These are phyloP conservation scores for Lethrus apterus DNA, from an alignment of 1,140 invertebrate genomes.

Conservation along the genomic window DNA sequence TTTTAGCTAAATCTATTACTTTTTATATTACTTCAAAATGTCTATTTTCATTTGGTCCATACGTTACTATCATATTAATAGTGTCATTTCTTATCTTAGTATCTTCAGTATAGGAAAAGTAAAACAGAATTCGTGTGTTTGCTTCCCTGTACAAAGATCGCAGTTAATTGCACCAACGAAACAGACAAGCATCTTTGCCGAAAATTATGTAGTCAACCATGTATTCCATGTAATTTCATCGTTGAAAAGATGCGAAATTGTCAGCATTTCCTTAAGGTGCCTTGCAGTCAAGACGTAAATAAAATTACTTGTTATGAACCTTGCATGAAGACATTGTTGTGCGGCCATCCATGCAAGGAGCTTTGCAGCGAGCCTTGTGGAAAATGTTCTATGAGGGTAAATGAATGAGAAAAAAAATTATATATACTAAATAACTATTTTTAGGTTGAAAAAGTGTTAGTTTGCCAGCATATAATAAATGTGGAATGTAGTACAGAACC, in stretches of 20 bases:
- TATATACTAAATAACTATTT: no score
- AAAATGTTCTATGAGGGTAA: conserved; percentile 42
- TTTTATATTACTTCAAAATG: no score
- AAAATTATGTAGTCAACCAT: conserved; percentile 45
- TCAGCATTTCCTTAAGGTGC: conserved; percentile 37
- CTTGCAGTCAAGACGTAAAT: conserved; percentile 40
- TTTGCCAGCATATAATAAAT: conserved; percentile 41
- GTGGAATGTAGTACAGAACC: conserved; percentile 34
- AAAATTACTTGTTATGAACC: conserved; percentile 38
- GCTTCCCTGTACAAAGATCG: conserved; percentile 43
- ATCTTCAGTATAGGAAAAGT: conserved; percentile 46
- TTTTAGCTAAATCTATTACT: no score
- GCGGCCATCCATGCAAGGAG: conserved; percentile 45
- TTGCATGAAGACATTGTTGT: conserved; percentile 42
- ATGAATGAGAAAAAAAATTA: no score
- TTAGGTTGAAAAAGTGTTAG: conserved; percentile 43
- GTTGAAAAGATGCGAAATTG: conserved; percentile 43
- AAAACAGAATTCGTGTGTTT: no score
- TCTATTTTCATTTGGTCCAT: conserved; percentile 35
- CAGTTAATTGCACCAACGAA: conserved; percentile 41
- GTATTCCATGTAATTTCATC: conserved; percentile 42
- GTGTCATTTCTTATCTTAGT: no score
- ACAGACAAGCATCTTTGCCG: conserved; percentile 41
- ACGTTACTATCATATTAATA: no score
- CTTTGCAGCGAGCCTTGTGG: conserved; percentile 42